Conservation (phyloP, 92 coral and sea anemone genomes). For the Umimayanthus kanabou region DNA sequence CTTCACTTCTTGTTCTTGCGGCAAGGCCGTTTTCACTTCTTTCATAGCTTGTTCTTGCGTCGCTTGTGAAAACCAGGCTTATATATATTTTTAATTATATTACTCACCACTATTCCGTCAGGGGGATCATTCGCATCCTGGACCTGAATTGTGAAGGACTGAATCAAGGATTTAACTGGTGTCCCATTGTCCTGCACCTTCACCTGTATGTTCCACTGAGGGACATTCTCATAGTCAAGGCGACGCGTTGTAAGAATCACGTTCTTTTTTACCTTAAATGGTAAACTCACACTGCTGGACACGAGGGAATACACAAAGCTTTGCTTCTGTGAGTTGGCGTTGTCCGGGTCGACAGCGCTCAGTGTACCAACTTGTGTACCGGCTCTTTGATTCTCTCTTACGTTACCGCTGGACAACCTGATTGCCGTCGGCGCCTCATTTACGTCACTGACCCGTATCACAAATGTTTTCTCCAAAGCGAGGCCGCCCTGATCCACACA, state of each 20-base stretch:
- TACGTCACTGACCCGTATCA: conserved; percentile 63
- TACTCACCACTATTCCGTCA: conserved; percentile 65
- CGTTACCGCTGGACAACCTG: conserved; percentile 53
- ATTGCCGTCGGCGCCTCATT: conserved; percentile 85
- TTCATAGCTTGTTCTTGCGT: too few species aligned
- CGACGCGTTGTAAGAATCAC: conserved; percentile 61
- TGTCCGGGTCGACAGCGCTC: conserved; percentile 81
- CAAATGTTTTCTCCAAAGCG: conserved; percentile 53
- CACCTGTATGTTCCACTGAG: conserved; percentile 73
- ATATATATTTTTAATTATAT: too few species aligned
- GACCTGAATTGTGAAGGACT: conserved; percentile 68
- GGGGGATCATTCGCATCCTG: conserved; percentile 84
- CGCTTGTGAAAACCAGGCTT: too few species aligned
- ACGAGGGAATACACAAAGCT: conserved; percentile 55
- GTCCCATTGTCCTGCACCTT: conserved; percentile 73
- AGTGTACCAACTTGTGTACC: conserved; percentile 64
- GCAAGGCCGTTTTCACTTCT: too few species aligned
- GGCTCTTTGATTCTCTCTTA: conserved; percentile 65
- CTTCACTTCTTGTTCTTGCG: too few species aligned
- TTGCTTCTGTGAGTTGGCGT: conserved; percentile 58
- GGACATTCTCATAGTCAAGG: conserved; percentile 73
- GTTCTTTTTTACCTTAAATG: conserved; percentile 65
- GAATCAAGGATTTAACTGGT: conserved; percentile 56
- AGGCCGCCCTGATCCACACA: conserved; percentile 81
- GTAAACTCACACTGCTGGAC: conserved; percentile 51